These are phyloP conservation scores for Trichonephila inaurata DNA, from an alignment of 1,140 invertebrate genomes.

Conservation along the genomic window DNA sequence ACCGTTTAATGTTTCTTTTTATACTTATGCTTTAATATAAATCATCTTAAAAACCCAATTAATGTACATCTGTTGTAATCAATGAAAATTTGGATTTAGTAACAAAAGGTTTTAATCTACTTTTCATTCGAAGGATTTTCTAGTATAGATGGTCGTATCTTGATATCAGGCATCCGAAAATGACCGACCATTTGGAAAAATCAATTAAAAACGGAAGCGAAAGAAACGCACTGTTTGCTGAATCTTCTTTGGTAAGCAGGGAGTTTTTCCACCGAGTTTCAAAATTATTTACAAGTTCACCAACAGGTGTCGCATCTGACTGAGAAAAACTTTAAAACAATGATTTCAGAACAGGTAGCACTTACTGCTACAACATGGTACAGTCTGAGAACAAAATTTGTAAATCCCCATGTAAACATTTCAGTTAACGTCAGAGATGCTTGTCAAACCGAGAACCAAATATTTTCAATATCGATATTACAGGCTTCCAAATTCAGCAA, in stretches of 20 bases:
- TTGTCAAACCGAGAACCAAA: no score
- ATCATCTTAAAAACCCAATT: no score
- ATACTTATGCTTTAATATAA: no score
- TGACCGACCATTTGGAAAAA: not conserved
- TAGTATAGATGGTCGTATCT: no score
- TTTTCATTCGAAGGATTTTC: no score
- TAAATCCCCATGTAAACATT: no score
- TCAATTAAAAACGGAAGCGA: not conserved
- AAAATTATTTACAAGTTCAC: not conserved
- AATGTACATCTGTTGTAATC: no score
- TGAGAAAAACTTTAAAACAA: not conserved
- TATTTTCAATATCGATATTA: not conserved
- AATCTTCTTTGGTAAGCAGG: not conserved
- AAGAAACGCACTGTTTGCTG: not conserved
- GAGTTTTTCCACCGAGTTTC: not conserved
- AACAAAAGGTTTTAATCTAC: no score
- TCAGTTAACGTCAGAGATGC: not conserved
- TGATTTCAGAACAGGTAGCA: not conserved
- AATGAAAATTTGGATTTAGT: no score
- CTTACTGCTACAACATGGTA: not conserved
- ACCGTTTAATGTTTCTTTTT: no score
- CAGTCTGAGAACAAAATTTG: not conserved
- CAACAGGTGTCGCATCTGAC: not conserved
- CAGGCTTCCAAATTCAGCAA: not conserved
- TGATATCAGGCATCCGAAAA: not conserved